Evolutionary conservation across 2,797 vertebrate species (phyloP).

Genomic region (Pseudomugil gertrudae): DNA sequence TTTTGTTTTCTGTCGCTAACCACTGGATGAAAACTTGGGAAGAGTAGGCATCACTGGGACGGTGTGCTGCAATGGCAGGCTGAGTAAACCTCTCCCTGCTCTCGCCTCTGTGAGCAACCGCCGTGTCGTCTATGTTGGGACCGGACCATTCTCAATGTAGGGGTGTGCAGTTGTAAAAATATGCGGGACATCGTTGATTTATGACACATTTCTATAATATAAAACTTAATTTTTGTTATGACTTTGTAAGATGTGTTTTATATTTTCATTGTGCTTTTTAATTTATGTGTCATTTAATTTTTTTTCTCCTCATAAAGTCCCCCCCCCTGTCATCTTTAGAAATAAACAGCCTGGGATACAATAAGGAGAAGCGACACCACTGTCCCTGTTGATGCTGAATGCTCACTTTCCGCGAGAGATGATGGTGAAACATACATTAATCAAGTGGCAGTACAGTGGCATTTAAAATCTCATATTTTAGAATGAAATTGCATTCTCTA

Average conservation of each 20-base stretch:
- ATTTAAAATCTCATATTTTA: background rate
- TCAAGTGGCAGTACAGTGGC: slow-evolving; percentile 7
- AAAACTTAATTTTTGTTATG: fast-evolving
- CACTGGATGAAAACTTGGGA: slow-evolving; percentile 73
- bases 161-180: slow-evolving; percentile 39
- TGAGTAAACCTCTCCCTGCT: slow-evolving; percentile 63
- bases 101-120: slow-evolving; percentile 69
- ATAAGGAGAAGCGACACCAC: slow-evolving; percentile 74
- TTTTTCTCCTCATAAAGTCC: background rate
- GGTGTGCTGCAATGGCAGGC: slow-evolving; percentile 72
- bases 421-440: slow-evolving; percentile 35
- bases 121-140: slow-evolving; percentile 80
- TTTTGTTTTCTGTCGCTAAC: slow-evolving; percentile 51
- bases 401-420: slow-evolving; percentile 60
- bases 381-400: slow-evolving; percentile 75
- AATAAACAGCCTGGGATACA: slow-evolving; percentile 70
- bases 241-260: fast-evolving
- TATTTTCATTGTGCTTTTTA: fast-evolving
- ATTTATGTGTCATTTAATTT: fast-evolving
- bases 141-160: slow-evolving; percentile 67
- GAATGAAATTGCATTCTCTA: background rate
- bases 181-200: slow-evolving; percentile 12
- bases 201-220: fast-evolving
- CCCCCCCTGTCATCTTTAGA: background rate
- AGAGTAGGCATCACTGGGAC: slow-evolving; percentile 65